Base-by-base conservation (phyloP, 1,140 invertebrate genomes). In the Lutraria rhynchaena region DNA sequence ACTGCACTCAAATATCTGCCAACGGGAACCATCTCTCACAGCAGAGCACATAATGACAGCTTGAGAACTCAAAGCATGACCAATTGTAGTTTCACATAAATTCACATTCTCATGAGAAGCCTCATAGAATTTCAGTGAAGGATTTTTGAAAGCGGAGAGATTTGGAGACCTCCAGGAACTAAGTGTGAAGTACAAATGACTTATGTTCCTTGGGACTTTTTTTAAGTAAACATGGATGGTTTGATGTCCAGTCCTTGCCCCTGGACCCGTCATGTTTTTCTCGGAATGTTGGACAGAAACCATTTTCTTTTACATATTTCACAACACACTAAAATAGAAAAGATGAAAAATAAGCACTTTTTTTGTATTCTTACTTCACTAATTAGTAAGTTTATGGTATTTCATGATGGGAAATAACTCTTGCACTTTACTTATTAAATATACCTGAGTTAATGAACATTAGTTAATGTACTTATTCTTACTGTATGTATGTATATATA, bases 151-250 rank as follows among this genome's bases (percentile, higher is more conserved):
- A 5, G 51, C 71, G 19, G 71, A 74, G 5, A 74, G 57, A 33
- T 60, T 74, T 46, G 71, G 71, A 58, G 71, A 58, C 29, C 57
- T 74, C 71, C 71, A 74, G 4, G 71, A 74, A 44, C 71, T 74
- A 15, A 74, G 37, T 11, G 55, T 74, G 35, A 74, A 74, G 51
- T 74, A 74, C 33, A 74, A 22, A 31, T 74, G 71, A 17, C 53
- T 74, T 13, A 74, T 44, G 17, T 37, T 41, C 17, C 19, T 3
- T 60, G 71, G 71, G 11, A 74, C 71, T 15, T 35, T 37, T 33
- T 74, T 74, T 37, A 74, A 46, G 53, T 46, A 44, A 2, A 74
- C 71, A 17, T 60, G 31, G 5, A 74, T 74, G 11, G 29, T 74
- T 41, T 74, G 71, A 33, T 44, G 71, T 1, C 71, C 71, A 13